Evolutionary conservation across 2,113 vertebrate genomes (phyloP).

Genomic region (Chelonoidis abingdonii): DNA sequence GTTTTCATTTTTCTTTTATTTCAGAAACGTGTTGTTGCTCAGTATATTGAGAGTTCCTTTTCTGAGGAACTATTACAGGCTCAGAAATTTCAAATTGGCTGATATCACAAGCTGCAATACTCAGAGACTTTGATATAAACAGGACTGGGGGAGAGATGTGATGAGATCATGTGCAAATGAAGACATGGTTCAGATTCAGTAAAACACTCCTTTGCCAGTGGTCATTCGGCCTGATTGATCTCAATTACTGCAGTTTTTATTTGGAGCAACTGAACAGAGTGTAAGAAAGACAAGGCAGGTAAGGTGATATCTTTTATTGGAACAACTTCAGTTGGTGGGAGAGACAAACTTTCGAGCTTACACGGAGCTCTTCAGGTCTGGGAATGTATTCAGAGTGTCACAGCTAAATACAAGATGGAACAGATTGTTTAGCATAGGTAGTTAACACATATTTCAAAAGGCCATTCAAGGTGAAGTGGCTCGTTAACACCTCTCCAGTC

Average conservation of each 20-base stretch:
- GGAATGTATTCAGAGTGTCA: background rate
- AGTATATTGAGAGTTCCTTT: background rate
- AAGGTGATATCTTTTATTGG: background rate
- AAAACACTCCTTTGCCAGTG: conserved; percentile 29
- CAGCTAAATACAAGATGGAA: background rate
- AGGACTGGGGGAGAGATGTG: conserved; percentile 56
- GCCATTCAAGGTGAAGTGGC: background rate
- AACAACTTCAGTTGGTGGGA: background rate
- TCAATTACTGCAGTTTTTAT: conserved; percentile 52
- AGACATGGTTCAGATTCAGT: conserved; percentile 50
- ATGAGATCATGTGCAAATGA: conserved; percentile 45
- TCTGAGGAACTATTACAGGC: conserved; percentile 16
- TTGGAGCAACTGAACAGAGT: background rate
- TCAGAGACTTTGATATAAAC: conserved; percentile 55
- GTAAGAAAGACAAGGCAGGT: background rate
- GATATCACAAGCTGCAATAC: conserved; percentile 12
- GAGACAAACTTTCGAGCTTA: background rate
- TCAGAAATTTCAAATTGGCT: background rate
- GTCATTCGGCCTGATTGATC: conserved; percentile 55
- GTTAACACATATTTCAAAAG: background rate
- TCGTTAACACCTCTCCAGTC: background rate
- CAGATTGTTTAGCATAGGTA: background rate
- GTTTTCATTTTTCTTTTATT: conserved; percentile 52
- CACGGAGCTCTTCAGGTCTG: background rate
- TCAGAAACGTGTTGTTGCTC: background rate